Evolutionary conservation across 2,888 invertebrate genomes (phyloP), one percentile per base, ranked within the genome.

Genomic region (Trachelus stipa): DNA sequence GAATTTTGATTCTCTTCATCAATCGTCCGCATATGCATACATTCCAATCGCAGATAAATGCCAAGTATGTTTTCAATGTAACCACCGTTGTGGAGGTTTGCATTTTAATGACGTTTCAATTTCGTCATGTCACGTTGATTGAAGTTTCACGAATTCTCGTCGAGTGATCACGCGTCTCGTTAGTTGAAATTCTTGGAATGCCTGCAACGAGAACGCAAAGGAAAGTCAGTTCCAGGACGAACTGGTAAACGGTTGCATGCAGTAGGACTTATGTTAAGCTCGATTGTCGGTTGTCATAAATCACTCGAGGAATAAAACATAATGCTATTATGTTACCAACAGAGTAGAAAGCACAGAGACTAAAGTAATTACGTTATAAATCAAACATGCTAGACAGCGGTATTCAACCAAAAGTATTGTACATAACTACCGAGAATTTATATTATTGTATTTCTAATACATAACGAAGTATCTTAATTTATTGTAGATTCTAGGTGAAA

Each of bases 341-440:
- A 71, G 11, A 34, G 71, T 71, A 71, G 30, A 71, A 71, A 71
- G 71, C 71, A 34, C 71, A 31, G 71, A 31, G 71, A 71, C 71
- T 71, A 71, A 34, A 34, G 35, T 73, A 69, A 77, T 74, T 74
- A 76, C 74, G 68, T 73, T 79, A 75, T 75, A 79, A 77, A 79
- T 80, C 77, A 69, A 74, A 77, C 76, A 75, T 34, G 76, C 71
- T 74, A 77, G 37, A 71, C 74, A 79, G 77, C 73, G 78, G 76
- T 77, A 83, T 84, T 82, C 80, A 80, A 83, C 85, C 84, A 85
- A 86, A 86, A 84, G 78, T 77, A 83, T 82, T 84, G 82, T 85
- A 85, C 68, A 81, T 83, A 83, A 74, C 73, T 77, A 77, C 68
- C 34, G 40, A 69, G 75, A 73, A 75, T 74, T 74, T 77, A 74